Conservation (phyloP, 2,888 invertebrate species). For the Apamea sordens region DNA sequence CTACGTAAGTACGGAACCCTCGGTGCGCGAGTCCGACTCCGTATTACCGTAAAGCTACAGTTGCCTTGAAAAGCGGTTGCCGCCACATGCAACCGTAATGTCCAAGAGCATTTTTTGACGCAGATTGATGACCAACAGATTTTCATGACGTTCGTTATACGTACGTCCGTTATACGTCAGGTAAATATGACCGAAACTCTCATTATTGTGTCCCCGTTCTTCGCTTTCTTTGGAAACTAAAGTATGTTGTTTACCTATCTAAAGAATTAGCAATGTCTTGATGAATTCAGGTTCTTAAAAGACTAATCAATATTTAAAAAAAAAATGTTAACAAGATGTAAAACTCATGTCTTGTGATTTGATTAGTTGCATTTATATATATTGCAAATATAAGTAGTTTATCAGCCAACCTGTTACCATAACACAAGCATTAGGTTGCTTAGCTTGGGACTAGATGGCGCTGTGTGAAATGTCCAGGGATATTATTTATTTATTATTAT, state of each 20-base stretch:
- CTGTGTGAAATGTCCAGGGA: no score
- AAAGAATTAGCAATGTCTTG: neutral
- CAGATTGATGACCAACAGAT: neutral
- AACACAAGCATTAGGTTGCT: no score
- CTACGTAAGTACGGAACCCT: no score
- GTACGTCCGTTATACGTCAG: no score
- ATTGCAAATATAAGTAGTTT: no score
- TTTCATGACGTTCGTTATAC: neutral
- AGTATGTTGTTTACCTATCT: neutral
- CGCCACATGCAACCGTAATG: no score
- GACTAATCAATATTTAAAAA: neutral
- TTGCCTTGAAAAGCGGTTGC: no score
- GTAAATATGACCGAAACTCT: neutral
- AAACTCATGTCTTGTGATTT: neutral
- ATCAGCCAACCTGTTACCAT: no score
- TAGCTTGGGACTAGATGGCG: no score
- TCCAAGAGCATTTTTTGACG: neutral
- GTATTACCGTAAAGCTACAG: no score
- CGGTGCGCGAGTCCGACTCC: no score
- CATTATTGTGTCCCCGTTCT: neutral
- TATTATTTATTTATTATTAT: no score
- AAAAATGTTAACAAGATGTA: neutral
- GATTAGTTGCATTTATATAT: neutral
- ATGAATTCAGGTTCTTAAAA: neutral
- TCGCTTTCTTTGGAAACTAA: neutral